phyloP scores from a whole-genome alignment of 1,140 invertebrate species.

The Neodiprion pinetum region DNA sequence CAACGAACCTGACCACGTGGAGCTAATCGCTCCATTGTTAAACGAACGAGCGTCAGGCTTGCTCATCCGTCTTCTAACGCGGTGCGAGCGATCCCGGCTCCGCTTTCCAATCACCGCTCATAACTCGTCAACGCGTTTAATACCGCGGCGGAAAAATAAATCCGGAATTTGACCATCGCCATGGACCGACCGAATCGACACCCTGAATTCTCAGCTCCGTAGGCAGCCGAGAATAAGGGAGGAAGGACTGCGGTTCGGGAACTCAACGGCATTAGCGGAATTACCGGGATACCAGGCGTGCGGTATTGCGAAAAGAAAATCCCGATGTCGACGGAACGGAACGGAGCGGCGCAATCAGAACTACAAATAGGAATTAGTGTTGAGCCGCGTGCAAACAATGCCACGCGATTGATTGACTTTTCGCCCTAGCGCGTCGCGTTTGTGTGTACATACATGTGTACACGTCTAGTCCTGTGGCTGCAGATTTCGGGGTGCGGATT shows the following conservation, averaged over 20 bases:
- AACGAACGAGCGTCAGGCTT: slow-evolving; percentile 16
- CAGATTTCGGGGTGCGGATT: too few relatives aligned
- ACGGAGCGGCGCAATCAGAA: slow-evolving; percentile 46
- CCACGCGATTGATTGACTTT: slow-evolving; percentile 57
- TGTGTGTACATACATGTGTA: not conserved
- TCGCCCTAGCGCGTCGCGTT: slow-evolving; percentile 39
- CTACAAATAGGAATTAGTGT: slow-evolving; percentile 58
- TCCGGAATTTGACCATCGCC: not conserved
- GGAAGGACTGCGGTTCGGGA: not conserved
- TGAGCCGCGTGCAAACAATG: slow-evolving; percentile 57
- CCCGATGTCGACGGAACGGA: slow-evolving; percentile 40
- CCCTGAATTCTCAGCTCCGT: not conserved
- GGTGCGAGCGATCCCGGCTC: too few relatives aligned
- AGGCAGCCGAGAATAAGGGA: not conserved
- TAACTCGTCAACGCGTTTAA: too few relatives aligned
- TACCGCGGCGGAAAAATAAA: not conserved
- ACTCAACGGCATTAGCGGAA: not conserved
- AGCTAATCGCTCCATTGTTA: slow-evolving; percentile 55
- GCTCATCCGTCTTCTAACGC: not conserved
- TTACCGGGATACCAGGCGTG: not conserved
- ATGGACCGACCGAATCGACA: too few relatives aligned
- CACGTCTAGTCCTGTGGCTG: not conserved
- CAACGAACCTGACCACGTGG: slow-evolving; percentile 42
- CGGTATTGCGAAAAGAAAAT: slow-evolving; percentile 54
- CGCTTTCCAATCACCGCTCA: too few relatives aligned